Evolutionary conservation across 2,113 vertebrate genomes (phyloP).

Genomic region (Tauraco erythrolophus): DNA sequence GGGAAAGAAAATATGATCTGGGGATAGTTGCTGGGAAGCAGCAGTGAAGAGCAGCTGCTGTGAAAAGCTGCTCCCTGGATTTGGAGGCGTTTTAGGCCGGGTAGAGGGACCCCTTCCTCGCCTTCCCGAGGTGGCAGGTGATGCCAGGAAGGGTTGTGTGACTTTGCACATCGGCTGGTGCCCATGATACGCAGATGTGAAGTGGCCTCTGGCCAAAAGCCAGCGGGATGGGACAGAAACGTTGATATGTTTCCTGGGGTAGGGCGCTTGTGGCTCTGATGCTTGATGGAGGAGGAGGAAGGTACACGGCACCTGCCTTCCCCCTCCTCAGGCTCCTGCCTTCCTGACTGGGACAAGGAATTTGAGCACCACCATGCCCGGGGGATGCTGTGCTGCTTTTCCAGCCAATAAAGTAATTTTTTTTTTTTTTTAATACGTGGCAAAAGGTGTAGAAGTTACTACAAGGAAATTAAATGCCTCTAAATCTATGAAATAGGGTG

Average conservation of each 20-base stretch:
- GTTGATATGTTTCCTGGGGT: rapidly evolving
- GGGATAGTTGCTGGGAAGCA: background rate
- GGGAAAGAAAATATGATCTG: rapidly evolving
- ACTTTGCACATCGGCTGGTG: rapidly evolving
- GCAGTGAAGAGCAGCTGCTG: background rate
- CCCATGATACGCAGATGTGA: rapidly evolving
- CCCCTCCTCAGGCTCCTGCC: background rate
- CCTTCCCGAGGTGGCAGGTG: rapidly evolving
- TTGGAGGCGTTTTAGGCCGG: rapidly evolving
- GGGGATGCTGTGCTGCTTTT: background rate
- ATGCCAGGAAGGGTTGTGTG: background rate
- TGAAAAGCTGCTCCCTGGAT: background rate
- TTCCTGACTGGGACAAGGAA: rapidly evolving
- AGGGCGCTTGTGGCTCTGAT: rapidly evolving
- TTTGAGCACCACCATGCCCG: rapidly evolving
- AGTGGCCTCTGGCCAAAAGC: rapidly evolving
- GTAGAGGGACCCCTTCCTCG: rapidly evolving
- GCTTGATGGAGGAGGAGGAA: rapidly evolving
- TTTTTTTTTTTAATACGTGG: rapidly evolving
- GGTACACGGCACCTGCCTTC: background rate
- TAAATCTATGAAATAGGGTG: background rate
- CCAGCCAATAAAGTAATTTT: background rate
- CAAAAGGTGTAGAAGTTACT: background rate
- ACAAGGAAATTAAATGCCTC: background rate
- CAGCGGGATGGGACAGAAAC: rapidly evolving